Evolutionary conservation across 92 coral and sea anemone genomes (phyloP).

Genomic region (Muricea muricata): DNA sequence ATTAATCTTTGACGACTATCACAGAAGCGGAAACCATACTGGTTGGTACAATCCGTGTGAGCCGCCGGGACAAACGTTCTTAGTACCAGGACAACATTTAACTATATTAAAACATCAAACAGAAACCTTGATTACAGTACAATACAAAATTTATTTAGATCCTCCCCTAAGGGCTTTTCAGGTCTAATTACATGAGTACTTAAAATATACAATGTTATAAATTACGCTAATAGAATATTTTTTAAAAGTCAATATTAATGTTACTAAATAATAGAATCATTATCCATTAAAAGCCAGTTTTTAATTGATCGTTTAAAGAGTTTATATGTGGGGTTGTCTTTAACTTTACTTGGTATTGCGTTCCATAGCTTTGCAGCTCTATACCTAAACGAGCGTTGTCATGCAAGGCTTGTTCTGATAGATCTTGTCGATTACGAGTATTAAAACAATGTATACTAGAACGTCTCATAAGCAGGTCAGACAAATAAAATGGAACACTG

Average conservation of each 20-base stretch:
- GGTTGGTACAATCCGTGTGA: no score
- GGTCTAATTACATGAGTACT: constrained; percentile 19
- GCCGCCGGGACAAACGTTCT: no score
- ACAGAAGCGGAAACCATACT: no score
- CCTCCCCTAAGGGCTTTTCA: constrained; percentile 19
- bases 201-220: constrained; percentile 1
- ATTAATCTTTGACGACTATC: no score
- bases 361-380: constrained; percentile 2
- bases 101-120: no score
- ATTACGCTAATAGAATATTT: background rate
- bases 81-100: no score
- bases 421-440: background rate
- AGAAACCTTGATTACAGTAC: no score
- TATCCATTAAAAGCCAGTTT: background rate
- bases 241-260: background rate
- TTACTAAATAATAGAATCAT: no score
- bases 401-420: background rate
- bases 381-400: background rate
- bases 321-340: background rate
- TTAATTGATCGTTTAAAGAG: background rate
- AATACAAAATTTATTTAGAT: background rate
- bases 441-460: background rate
- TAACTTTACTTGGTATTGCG: background rate
- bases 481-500: background rate
- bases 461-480: background rate